Base-by-base conservation (phyloP, 2,113 vertebrate species). In the Fulmarus glacialis region DNA sequence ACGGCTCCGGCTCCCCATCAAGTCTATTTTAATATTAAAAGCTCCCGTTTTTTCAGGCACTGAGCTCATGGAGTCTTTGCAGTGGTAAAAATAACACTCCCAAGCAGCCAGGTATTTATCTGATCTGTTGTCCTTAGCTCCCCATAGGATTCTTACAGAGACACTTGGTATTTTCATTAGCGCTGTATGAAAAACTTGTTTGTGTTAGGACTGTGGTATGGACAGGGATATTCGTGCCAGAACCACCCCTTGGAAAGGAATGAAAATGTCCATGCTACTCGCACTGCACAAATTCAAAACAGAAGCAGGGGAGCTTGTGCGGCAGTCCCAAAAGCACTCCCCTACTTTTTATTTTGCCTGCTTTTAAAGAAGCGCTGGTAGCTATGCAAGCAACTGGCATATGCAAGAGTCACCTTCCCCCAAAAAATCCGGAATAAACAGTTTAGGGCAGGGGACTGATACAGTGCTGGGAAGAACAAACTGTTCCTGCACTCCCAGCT, bases 81-180 rank as follows among this genome's bases (percentile, higher is more conserved):
- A 75, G 87, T 0, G 2, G 71, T 78, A 96, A 97, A 93, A 96
- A 96, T 94, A 97, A 96, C 93, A 94, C 79, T 84, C 67, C 34
- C 59, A 24, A 93, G 87, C 53, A 96, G 97, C 74, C 94, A 97
- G 95, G 95, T 96, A 89, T 94, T 97, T 84, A 74, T 95, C 84
- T 94, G 96, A 90, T 96, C 87, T 91, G 93, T 70, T 95, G 94
- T 96, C 90, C 84, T 94, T 94, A 93, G 92, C 63, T 96, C 87
- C 91, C 91, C 73, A 73, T 66, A 64, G 79, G 38, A 60, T 15
- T 95, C 63, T 75, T 91, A 80, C 79, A 56, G 85, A 75, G 75
- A 96, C 89, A 68, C 93, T 86, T 94, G 89, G 82, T 82, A 77
- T 94, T 97, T 95, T 97, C 89, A 92, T 85, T 87, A 91, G 85